These are phyloP conservation scores for Alosa alosa DNA, from an alignment of 2,113 vertebrate species.

Conservation along the genomic window DNA sequence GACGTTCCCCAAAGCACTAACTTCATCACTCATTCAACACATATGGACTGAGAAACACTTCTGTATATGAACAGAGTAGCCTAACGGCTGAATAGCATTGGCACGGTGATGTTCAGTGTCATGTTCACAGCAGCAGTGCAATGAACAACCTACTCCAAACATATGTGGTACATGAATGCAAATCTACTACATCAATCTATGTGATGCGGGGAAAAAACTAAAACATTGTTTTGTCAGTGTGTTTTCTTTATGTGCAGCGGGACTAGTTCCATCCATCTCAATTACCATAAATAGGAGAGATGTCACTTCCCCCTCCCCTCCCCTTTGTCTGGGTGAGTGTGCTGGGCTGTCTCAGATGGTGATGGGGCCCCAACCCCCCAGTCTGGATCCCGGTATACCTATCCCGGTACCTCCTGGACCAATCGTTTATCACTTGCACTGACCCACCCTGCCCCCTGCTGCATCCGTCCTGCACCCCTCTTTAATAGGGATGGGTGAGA, in stretches of 20 bases:
- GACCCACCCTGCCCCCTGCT: neutral
- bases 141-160: neutral
- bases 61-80: neutral
- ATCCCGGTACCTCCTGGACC: too few species aligned
- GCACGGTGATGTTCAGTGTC: neutral
- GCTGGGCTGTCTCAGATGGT: neutral
- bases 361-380: neutral
- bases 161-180: neutral
- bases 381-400: neutral
- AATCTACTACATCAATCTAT: neutral
- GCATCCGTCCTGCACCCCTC: neutral
- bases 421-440: neutral
- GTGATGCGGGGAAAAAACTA: neutral
- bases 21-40: neutral
- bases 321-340: constrained; percentile 1
- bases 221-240: neutral
- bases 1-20: neutral
- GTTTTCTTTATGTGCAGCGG: neutral
- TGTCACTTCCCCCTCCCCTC: neutral
- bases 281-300: neutral
- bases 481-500: neutral
- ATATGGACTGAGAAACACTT: neutral
- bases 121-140: neutral
- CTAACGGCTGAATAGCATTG: neutral
- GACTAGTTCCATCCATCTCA: neutral